A percentile compares a stretch with the other conserved stretches of the same genome.
Evolutionary conservation across 2,797 vertebrate genomes (phyloP).

Genomic region (Pseudotriccus pelzelni): DNA sequence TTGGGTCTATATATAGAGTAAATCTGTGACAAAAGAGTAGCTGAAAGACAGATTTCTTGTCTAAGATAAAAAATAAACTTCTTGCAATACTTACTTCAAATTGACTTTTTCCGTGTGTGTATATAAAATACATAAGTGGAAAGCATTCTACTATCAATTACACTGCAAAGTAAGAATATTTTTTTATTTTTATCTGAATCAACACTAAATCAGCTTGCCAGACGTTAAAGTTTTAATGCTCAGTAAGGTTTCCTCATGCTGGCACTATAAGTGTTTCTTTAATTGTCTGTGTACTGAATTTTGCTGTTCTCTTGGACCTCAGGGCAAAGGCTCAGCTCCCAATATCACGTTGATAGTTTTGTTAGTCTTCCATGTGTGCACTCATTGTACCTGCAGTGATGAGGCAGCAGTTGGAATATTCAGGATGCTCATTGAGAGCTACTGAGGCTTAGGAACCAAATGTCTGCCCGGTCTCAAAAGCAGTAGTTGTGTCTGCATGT

Average conservation of each 20-base stretch:
- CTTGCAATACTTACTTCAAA: neutral
- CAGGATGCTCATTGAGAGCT: neutral
- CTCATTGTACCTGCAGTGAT: neutral
- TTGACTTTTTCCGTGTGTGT: neutral
- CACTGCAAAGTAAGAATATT: neutral
- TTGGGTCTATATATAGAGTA: neutral
- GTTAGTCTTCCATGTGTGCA: neutral
- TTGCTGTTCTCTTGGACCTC: neutral
- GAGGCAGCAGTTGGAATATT: neutral
- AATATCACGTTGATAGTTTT: neutral
- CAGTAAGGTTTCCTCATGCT: neutral
- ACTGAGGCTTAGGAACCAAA: neutral
- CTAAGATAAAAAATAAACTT: neutral
- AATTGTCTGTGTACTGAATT: neutral
- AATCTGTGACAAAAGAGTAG: neutral
- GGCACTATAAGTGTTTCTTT: neutral
- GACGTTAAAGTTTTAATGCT: neutral
- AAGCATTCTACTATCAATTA: neutral
- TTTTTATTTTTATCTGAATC: neutral
- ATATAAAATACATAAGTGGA: neutral
- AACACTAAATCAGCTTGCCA: neutral
- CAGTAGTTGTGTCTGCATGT: neutral
- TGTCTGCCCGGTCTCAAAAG: neutral
- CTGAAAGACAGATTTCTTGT: neutral
- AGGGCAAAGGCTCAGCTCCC: neutral